Evolutionary conservation across 2,888 invertebrate genomes (phyloP).

Genomic region (Catocala nupta): DNA sequence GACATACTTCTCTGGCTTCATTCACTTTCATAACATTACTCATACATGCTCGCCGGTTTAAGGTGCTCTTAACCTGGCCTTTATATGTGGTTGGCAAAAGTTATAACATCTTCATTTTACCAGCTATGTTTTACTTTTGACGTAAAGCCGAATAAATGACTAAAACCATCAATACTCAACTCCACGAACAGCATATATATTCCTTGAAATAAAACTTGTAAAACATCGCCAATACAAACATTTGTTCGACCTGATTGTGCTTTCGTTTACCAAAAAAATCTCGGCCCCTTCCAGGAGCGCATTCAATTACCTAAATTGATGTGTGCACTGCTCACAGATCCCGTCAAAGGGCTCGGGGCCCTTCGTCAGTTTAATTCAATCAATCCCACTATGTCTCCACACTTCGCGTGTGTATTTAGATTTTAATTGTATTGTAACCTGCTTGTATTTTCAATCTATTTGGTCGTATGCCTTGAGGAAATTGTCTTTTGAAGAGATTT

Average conservation of each 20-base stretch:
- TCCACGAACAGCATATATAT: too few relatives aligned
- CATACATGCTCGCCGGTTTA: too few relatives aligned
- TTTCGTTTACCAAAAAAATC: conserved; percentile 41
- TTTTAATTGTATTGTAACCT: conserved; percentile 47
- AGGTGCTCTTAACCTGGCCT: too few relatives aligned
- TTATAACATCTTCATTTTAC: too few relatives aligned
- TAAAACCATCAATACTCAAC: too few relatives aligned
- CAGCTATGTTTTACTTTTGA: too few relatives aligned
- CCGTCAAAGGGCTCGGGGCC: conserved; percentile 69
- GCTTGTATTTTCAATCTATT: conserved; percentile 33
- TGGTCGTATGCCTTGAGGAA: conserved; percentile 14
- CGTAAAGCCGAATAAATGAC: too few relatives aligned
- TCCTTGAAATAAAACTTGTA: conserved; percentile 10
- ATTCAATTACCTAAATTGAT: conserved; percentile 83
- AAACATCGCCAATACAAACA: conserved; percentile 13
- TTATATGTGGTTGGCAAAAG: too few relatives aligned
- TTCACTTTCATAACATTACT: too few relatives aligned
- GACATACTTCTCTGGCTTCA: too few relatives aligned
- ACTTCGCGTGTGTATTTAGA: conserved; percentile 43
- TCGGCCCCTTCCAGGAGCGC: conserved; percentile 47
- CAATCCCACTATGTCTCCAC: conserved; percentile 60
- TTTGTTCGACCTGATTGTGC: conserved; percentile 10
- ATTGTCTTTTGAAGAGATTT: not conserved
- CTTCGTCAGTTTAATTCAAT: conserved; percentile 77
- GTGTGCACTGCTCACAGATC: conserved; percentile 80